phyloP scores from a whole-genome alignment of 1,140 invertebrate genomes.

The Pseudoatta argentina region DNA sequence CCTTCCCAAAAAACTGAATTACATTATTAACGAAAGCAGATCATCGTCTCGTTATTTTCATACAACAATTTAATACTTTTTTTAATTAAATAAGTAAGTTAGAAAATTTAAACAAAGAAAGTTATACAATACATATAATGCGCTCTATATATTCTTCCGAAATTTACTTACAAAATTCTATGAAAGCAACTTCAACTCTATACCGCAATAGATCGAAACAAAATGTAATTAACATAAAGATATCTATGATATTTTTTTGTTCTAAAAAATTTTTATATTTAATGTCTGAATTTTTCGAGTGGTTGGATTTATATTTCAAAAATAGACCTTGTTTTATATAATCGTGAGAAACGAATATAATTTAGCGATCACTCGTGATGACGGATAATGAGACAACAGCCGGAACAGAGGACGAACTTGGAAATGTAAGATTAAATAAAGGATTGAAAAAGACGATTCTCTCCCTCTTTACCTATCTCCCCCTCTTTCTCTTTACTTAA shows the following conservation, averaged over 20 bases:
- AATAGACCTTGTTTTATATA: conserved; percentile 10
- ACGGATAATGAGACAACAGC: conserved; percentile 1
- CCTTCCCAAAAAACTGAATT: conserved; percentile 77
- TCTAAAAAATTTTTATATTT: background rate
- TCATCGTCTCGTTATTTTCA: conserved; percentile 30
- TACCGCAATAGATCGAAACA: conserved; percentile 24
- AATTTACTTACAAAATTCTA: background rate
- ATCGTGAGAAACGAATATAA: background rate
- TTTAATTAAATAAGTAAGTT: conserved; percentile 13
- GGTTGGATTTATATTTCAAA: background rate
- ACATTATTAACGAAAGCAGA: conserved; percentile 70
- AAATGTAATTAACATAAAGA: conserved; percentile 24
- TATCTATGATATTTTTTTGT: conserved; percentile 24
- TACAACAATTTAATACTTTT: background rate
- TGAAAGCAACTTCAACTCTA: conserved; percentile 32
- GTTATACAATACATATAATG: background rate
- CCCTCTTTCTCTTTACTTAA: background rate
- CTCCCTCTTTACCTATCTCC: background rate
- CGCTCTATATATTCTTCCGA: background rate
- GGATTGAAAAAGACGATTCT: background rate
- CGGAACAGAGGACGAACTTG: background rate
- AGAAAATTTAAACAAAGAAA: background rate
- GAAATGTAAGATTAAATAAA: conserved; percentile 51
- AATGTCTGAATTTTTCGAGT: background rate
- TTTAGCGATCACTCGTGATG: conserved; percentile 36